Percentiles rank a stretch among this genome's conserved stretches.
These are phyloP conservation scores for Myrmecobius fasciatus DNA, from an alignment of 2,113 vertebrate genomes.

Conservation along the genomic window DNA sequence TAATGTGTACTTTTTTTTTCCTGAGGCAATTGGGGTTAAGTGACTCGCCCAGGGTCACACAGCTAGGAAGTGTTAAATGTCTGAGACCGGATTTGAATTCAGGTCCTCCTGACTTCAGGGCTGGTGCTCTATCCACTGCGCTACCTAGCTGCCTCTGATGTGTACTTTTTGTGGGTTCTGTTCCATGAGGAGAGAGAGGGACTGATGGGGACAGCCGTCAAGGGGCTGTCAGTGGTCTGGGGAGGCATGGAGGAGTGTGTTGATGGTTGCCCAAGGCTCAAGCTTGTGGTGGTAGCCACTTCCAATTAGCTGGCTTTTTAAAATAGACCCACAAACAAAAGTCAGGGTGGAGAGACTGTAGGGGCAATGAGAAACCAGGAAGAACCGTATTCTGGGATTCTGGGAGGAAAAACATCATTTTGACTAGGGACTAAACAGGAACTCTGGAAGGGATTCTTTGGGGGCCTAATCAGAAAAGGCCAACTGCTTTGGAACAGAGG, in stretches of 20 bases:
- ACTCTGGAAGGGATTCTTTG: background rate
- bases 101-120: too few species aligned
- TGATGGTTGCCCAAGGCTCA: background rate
- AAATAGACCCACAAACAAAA: too few species aligned
- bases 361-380: background rate
- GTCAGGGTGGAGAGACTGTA: background rate
- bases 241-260: background rate
- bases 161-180: background rate
- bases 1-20: too few species aligned
- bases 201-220: background rate
- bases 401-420: background rate
- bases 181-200: background rate
- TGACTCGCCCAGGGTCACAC: too few species aligned
- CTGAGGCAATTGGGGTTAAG: too few species aligned
- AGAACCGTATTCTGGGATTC: background rate
- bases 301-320: background rate
- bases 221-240: too few species aligned
- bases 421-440: background rate
- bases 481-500: background rate
- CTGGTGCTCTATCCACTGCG: too few species aligned
- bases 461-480: background rate
- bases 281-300: background rate
- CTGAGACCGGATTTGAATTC: too few species aligned
- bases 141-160: background rate
- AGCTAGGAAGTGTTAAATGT: too few species aligned